These are phyloP conservation scores for Drosophila sulfurigaster DNA, from an alignment of 1,140 invertebrate species.

Conservation along the genomic window DNA sequence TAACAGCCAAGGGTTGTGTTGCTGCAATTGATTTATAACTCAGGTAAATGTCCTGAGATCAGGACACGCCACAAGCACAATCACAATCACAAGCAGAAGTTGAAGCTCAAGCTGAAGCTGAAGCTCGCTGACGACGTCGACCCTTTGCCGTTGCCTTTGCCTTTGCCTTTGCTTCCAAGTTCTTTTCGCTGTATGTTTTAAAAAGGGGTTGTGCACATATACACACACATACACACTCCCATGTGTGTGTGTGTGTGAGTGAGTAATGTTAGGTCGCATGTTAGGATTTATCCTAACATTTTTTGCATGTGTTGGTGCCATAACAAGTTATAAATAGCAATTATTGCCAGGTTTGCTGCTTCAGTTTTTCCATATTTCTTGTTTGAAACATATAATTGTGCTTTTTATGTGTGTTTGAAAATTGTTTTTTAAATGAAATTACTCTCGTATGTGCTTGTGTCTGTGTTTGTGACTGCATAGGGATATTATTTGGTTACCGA, in stretches of 20 bases:
- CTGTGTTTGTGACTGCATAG: constrained; percentile 14
- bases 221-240: constrained; percentile 23
- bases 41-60: constrained; percentile 81
- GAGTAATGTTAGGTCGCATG: background rate
- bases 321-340: constrained; percentile 83
- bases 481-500: background rate
- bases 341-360: constrained; percentile 64
- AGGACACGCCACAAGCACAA: constrained; percentile 61
- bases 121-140: constrained; percentile 25
- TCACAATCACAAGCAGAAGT: constrained; percentile 1
- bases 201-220: constrained; percentile 71
- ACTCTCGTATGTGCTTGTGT: constrained; percentile 21
- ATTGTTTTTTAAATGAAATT: constrained; percentile 83
- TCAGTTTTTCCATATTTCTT: constrained; percentile 60
- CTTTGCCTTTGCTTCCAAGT: constrained; percentile 28
- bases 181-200: constrained; percentile 22
- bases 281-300: constrained; percentile 57
- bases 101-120: background rate
- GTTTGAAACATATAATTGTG: constrained; percentile 78
- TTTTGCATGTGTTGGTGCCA: constrained; percentile 76
- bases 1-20: constrained; percentile 41
- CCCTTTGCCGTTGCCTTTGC: constrained; percentile 36
- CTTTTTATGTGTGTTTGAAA: constrained; percentile 73
- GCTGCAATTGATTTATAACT: constrained; percentile 76
- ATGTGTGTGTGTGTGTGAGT: background rate